Base-by-base conservation (phyloP, 2,113 vertebrate genomes). In the zebrafish (Danio rerio) region DNA sequence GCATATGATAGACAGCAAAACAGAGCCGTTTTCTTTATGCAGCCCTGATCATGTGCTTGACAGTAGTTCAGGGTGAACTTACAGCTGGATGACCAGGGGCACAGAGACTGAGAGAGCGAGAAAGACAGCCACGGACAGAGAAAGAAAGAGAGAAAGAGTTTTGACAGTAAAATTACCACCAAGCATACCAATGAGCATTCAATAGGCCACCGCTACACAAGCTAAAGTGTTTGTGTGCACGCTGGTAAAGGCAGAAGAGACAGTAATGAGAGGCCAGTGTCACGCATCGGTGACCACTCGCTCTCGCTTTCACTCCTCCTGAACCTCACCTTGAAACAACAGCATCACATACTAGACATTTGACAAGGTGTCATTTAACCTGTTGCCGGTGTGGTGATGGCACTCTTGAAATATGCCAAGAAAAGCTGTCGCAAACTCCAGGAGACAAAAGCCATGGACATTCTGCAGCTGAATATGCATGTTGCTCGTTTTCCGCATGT, bases 191-290 rank as follows among this genome's bases (percentile, higher is more conserved):
- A 95, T 66, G 76, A 78, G 59, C 93, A 92, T 93, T 94, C 91
- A 74, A 92, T 89, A 93, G 95, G 92, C 95, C 93, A 92, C 96
- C 96, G 96, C 91, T 96, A 31, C 95, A 94, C 83, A 85, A 91
- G 79, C 91, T 91, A 91, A 89, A 40, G 80, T 76, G 52, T 90
- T 91, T 89, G 83, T 91, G 88, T 89, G 83, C 81, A 63, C 90
- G 91, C 88, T 81, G 96, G 97, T 96, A 98, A 98, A 95, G 92
- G 94, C 87, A 92, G 87, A 95, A 94, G 94, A 96, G 96, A 97
- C 96, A 95, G 96, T 94, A 58, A 95, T 96, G 96, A 97, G 96
- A 96, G 96, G 96, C 95, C 96, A 96, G 96, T 97, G 96, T 98
- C 97, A 98, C 94, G 96, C 96, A 96, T 95, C 94, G 90, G 90